Evolutionary conservation across 2,888 invertebrate genomes (phyloP), one percentile per base, ranked within the genome.

Genomic region (Autographa pulchrina): DNA sequence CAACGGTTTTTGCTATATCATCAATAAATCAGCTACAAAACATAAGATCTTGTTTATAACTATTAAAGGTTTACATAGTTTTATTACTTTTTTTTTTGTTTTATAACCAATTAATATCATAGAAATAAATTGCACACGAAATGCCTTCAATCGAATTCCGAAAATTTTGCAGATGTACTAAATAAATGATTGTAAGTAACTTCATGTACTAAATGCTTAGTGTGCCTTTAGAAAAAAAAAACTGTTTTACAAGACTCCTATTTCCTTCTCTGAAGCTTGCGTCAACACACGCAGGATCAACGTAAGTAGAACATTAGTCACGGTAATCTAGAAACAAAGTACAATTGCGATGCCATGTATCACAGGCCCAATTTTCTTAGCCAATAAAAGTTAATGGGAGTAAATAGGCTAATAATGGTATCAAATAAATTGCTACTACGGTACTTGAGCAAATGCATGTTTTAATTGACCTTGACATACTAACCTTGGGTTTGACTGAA

Each of bases 391-490:
- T 68, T 72, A 80, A 77, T 77, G 80, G 72, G 59, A 18, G 35
- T 61, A 77, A 80, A 68, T 76, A 66, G 77, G 68, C 59, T 68
- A 77, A 80, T 80, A 56, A 56, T 13, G 25, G 62, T 31, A 20
- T 16, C 72, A 75, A 60, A 80, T 68, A 65, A 78, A 54, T 48
- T 20, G 32, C 72, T 32, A 54, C 25, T 13, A 54, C 25, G 18
- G 31, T 60, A 69, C 65, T 72, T 76, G 66, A 62, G 56, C 38
- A 11, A 54, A 60, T 65, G 65, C 83, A 72, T 78, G 78, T 75
- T 83, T 58, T 56, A 70, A 65, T 75, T 72, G 31, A 18, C 81
- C 75, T 83, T 81, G 84, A 79, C 82, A 70, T n/a, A 71, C 56
- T 68, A 38, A 18, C 20, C 43, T 9, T 1, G 54, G 43, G 31